phyloP scores from a whole-genome alignment of 1,140 invertebrate genomes.

The Pachyrhynchus sulphureomaculatus region DNA sequence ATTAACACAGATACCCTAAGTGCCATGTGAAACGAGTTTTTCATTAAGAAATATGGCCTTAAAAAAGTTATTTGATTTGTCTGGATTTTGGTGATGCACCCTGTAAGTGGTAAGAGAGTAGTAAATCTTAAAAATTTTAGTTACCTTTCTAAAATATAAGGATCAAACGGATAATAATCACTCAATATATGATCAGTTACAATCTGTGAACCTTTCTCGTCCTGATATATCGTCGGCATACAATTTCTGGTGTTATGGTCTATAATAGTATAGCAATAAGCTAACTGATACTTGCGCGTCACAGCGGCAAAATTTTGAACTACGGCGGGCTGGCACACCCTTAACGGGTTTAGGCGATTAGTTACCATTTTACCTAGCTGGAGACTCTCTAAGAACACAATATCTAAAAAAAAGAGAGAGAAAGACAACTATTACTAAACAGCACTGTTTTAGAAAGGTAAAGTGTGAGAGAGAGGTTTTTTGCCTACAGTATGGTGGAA shows the following conservation, averaged over 20 bases:
- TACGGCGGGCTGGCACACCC: constrained; percentile 73
- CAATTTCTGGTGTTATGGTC: constrained; percentile 77
- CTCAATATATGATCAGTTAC: constrained; percentile 59
- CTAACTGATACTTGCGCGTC: constrained; percentile 83
- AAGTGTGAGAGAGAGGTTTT: too few species aligned
- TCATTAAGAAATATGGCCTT: too few species aligned
- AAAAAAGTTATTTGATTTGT: too few species aligned
- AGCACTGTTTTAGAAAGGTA: too few species aligned
- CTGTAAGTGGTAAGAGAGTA: too few species aligned
- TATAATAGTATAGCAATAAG: constrained; percentile 88
- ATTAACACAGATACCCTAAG: too few species aligned
- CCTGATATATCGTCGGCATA: constrained; percentile 59
- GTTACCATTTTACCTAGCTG: constrained; percentile 83
- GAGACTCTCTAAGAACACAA: constrained; percentile 74
- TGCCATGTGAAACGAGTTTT: too few species aligned
- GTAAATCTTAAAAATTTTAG: too few species aligned
- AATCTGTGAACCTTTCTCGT: constrained; percentile 49
- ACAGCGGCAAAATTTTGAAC: constrained; percentile 82
- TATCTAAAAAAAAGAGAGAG: constrained; percentile 61
- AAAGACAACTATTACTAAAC: constrained; percentile 20
- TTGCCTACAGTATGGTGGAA: too few species aligned
- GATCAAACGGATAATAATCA: constrained; percentile 81
- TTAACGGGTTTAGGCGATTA: constrained; percentile 82
- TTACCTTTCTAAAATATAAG: constrained; percentile 68
- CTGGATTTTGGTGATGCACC: too few species aligned